Percentiles rank a stretch among this genome's conserved stretches.
Conservation (phyloP, 2,113 vertebrate genomes). For the Pitta sordida region DNA sequence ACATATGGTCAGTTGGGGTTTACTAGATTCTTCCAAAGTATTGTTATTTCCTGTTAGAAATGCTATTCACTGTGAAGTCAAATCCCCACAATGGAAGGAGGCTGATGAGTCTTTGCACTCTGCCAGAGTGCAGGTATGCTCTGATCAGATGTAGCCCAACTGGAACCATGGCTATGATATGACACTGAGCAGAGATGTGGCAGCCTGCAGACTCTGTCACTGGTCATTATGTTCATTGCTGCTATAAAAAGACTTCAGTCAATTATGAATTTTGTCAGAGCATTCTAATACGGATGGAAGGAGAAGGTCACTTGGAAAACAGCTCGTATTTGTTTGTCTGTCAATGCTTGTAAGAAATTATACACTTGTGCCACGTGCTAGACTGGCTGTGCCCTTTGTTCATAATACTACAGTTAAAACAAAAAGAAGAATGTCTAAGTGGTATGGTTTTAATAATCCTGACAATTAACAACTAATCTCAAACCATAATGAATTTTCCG, state of each 20-base stretch:
- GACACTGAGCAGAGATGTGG: background rate
- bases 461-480: constrained; percentile 53
- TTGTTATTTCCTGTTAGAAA: constrained; percentile 7
- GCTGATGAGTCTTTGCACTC: background rate
- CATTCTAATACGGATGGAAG: constrained; percentile 11
- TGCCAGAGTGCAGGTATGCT: background rate
- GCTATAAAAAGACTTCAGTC: constrained; percentile 60
- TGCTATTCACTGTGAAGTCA: background rate
- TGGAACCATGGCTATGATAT: constrained; percentile 27
- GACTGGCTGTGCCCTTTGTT: constrained; percentile 22
- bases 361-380: constrained; percentile 13
- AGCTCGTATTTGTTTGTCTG: constrained; percentile 38
- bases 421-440: constrained; percentile 39
- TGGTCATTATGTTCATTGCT: constrained; percentile 10
- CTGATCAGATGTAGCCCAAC: background rate
- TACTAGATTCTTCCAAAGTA: background rate
- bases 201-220: constrained; percentile 49
- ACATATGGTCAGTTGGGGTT: background rate
- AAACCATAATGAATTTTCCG: constrained; percentile 63
- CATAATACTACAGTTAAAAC: constrained; percentile 41
- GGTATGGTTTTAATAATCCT: constrained; percentile 41
- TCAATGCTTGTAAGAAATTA: constrained; percentile 6
- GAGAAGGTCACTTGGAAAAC: constrained; percentile 63
- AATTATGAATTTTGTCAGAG: constrained; percentile 61
- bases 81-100: background rate